Evolutionary conservation across 1,140 invertebrate species (phyloP), one percentile per base, ranked within the genome.

Genomic region (Heliconius hewitsoni): DNA sequence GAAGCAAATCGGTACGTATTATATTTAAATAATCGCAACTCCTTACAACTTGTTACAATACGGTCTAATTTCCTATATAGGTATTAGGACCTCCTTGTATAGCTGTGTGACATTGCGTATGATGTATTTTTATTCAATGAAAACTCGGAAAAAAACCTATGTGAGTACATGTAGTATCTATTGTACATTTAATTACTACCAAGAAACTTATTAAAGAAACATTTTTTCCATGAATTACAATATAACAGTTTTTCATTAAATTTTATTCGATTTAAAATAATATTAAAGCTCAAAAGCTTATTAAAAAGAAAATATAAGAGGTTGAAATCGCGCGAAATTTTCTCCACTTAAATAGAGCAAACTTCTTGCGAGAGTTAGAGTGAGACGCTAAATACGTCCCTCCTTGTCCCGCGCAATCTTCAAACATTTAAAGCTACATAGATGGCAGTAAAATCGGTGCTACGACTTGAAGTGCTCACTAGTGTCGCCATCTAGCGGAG

Each of bases 371-470:
- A 16, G 46, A 72, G 77, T 71, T 57, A 60, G 78, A 78, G 42
- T 66, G 73, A 86, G 88, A 77, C 73, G 84, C 85, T 79, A 16
- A 76, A 70, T 76, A 57, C 23, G 23, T 19, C 77, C 60, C 16
- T 87, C 88, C 86, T 86, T 81, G 60, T 90, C 87, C 71, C 85
- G 30, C 86, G 50, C 75, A 73, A 82, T 84, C 82, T 87, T 89
- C 89, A 93, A 91, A 90, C 87, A 88, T 88, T 93, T 90, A 94
- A 94, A 91, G 87, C 91, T 93, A 87, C 88, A 94, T 93, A 94
- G 93, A 94, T 94, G 93, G 93, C 93, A 94, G 85, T 94, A 90
- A 93, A 94, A 93, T 92, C 91, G 89, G 86, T 85, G 87, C 86
- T 89, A 91, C 85, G 85, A 89, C 87, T 91, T 91, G 82, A 94